Percentiles rank a stretch among this genome's conserved stretches.
Evolutionary conservation across 2,888 invertebrate species (phyloP).

Genomic region (Sarcophaga subvicina): DNA sequence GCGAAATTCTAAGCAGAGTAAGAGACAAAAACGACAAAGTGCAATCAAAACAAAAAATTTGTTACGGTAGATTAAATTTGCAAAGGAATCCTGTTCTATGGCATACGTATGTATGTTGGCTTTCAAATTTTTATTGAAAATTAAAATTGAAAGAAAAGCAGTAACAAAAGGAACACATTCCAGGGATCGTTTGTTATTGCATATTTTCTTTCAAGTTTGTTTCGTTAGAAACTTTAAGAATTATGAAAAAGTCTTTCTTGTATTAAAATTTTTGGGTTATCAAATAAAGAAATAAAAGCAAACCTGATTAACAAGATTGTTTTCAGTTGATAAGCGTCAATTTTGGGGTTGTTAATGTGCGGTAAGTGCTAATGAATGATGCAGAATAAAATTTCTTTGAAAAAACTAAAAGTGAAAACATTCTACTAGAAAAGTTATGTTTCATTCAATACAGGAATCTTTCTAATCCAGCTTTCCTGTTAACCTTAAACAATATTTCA

Average conservation of each 20-base stretch:
- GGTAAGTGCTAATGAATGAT: too few relatives aligned
- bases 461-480: too few relatives aligned
- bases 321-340: background rate
- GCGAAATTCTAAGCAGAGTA: too few relatives aligned
- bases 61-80: constrained; percentile 36
- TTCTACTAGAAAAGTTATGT: too few relatives aligned
- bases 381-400: too few relatives aligned
- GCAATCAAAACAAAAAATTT: constrained; percentile 38
- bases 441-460: too few relatives aligned
- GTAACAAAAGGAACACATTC: background rate
- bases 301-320: background rate
- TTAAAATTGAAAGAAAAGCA: background rate
- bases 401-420: too few relatives aligned
- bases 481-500: too few relatives aligned
- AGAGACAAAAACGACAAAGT: too few relatives aligned
- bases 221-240: background rate
- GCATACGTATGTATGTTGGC: background rate
- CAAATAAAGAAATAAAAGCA: background rate
- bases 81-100: background rate
- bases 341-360: too few relatives aligned
- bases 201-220: background rate
- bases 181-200: background rate
- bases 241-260: background rate
- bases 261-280: background rate
- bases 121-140: too few relatives aligned